These are phyloP conservation scores for Hydractinia symbiolongicarpus DNA, from an alignment of 30 jellyfish, hydroid and myxozoan species.

Conservation along the genomic window DNA sequence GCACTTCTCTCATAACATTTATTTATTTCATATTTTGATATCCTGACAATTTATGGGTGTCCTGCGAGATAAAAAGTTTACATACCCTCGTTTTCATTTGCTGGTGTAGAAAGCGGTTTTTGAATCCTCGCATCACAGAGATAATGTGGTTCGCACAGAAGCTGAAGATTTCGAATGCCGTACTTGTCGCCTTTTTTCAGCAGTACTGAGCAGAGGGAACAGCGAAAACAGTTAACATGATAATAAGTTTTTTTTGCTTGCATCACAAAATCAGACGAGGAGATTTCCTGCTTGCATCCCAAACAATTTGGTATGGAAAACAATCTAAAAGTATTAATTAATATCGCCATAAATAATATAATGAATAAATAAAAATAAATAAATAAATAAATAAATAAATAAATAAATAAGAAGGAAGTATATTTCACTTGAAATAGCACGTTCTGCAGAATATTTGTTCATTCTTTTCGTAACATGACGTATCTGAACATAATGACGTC, in stretches of 20 bases:
- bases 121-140: background rate
- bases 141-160: constrained; percentile 63
- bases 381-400: too few species aligned
- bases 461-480: background rate
- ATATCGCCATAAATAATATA: too few species aligned
- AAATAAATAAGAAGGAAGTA: too few species aligned
- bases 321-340: too few species aligned
- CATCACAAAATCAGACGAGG: constrained; percentile 35
- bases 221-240: constrained; percentile 56
- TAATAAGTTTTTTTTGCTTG: constrained; percentile 34
- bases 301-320: background rate
- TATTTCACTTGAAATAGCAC: background rate
- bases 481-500: background rate
- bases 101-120: too few species aligned
- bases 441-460: background rate
- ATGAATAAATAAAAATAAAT: too few species aligned
- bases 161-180: constrained; percentile 40
- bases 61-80: too few species aligned
- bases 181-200: constrained; percentile 51
- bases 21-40: too few species aligned
- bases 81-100: too few species aligned
- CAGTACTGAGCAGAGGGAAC: constrained; percentile 44
- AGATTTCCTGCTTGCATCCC: constrained; percentile 7
- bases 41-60: too few species aligned
- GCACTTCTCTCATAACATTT: too few species aligned